Evolutionary conservation across 2,113 vertebrate genomes (phyloP), one percentile per base, ranked within the genome.

Genomic region (Semnornis frantzii): DNA sequence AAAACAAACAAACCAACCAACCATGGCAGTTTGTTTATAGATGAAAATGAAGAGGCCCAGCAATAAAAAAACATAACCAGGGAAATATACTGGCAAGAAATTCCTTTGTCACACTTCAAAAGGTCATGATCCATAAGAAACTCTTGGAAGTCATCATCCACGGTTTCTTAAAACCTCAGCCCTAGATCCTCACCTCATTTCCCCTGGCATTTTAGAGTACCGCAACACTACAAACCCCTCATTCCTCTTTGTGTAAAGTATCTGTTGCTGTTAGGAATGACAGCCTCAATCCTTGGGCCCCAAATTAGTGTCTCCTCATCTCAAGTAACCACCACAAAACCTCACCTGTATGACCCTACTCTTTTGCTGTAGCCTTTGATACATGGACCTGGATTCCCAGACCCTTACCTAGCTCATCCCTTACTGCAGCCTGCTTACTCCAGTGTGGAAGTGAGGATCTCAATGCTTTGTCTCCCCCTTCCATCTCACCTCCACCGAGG

Each of bases 381-480:
- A 17, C 4, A n/a, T 34, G 25, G 52, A 55, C 23, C 2, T 9
- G 12, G 19, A 24, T 69, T n/a, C 20, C 24, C 65, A 77, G 39
- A 13, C 12, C 17, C 33, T 33, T 39, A 17, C 13, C 27, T 16
- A 12, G 14, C n/a, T 28, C 8, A 7, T 24, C 10, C 4, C 3
- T 10, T 18, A 27, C 31, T 37, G 59, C 48, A 72, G 31, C 48
- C 54, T 31, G 6, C 8, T 8, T 1, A 1, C 23, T 66, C n/a
- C 9, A 46, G 16, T 17, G 16, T 46, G 15, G 16, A 39, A 2
- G 12, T 0, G 0, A 17, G 13, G 34, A 71, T 12, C 31, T 20
- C 1, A 6, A 1, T 9, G n/a, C n/a, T 57, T 42, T 37, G 21
- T 11, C 25, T 11, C 8, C 16, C 15, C 7, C 55, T 74, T 52